Evolutionary conservation across 2,113 vertebrate species (phyloP).

Genomic region (Prunella fulvescens): DNA sequence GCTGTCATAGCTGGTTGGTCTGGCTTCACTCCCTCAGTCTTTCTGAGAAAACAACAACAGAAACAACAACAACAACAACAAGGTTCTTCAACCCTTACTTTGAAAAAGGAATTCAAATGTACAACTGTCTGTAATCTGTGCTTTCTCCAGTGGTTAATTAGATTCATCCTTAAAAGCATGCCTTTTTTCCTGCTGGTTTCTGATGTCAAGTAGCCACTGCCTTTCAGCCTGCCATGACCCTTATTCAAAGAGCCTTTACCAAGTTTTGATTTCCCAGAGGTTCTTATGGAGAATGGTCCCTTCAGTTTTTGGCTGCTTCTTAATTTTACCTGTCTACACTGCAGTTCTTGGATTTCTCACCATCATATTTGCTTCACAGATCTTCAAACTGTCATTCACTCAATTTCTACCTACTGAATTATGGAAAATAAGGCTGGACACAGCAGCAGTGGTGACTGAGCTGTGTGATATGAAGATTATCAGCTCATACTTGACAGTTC

Average conservation of each 20-base stretch:
- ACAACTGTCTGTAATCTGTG: neutral
- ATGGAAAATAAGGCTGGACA: neutral
- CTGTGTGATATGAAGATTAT: neutral
- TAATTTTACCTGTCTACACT: neutral
- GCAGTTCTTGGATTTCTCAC: neutral
- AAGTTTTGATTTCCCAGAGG: neutral
- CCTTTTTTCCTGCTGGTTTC: neutral
- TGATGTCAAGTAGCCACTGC: neutral
- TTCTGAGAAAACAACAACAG: neutral
- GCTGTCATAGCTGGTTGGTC: neutral
- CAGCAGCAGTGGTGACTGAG: neutral
- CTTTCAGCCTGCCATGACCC: neutral
- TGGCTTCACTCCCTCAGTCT: neutral
- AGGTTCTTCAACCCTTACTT: neutral
- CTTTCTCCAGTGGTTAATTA: neutral
- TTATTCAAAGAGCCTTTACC: neutral
- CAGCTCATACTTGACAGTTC: neutral
- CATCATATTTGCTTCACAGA: neutral
- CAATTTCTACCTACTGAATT: neutral
- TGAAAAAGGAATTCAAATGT: neutral
- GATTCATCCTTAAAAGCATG: fast-evolving
- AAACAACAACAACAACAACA: neutral
- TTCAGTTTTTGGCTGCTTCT: neutral
- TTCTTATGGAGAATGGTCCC: neutral
- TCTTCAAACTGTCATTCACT: neutral